Evolutionary conservation across 2,888 invertebrate genomes (phyloP).

Genomic region (Drosophila nigritarsus): DNA sequence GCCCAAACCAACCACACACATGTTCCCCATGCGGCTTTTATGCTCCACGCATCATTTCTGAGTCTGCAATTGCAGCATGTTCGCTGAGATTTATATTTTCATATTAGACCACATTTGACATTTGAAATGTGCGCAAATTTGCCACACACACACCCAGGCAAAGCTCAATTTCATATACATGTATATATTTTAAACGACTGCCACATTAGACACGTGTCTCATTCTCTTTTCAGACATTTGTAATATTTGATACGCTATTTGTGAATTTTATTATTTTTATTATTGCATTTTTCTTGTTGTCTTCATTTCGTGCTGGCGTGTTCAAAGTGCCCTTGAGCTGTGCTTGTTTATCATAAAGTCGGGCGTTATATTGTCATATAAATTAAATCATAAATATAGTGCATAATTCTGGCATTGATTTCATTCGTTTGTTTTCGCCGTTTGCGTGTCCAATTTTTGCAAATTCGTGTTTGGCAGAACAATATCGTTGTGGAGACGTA

Average conservation of each 20-base stretch:
- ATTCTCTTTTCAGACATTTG: constrained; percentile 28
- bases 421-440: constrained; percentile 18
- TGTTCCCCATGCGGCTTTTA: constrained; percentile 77
- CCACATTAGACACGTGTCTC: constrained; percentile 40
- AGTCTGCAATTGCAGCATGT: constrained; percentile 53
- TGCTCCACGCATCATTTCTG: constrained; percentile 71
- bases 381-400: constrained; percentile 53
- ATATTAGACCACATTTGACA: constrained; percentile 49
- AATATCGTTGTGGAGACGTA: constrained; percentile 43
- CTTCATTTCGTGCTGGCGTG: constrained; percentile 42
- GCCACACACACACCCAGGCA: constrained; percentile 14
- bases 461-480: constrained; percentile 34
- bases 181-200: constrained; percentile 33
- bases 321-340: constrained; percentile 37
- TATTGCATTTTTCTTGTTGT: constrained; percentile 29
- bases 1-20: constrained; percentile 32
- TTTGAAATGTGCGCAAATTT: constrained; percentile 43
- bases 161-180: constrained; percentile 1
- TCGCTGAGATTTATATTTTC: constrained; percentile 67
- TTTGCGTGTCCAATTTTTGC: constrained; percentile 56
- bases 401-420: constrained; percentile 61
- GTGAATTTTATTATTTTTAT: constrained; percentile 19
- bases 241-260: constrained; percentile 16
- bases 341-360: constrained; percentile 56
- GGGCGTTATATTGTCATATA: constrained; percentile 46